These are phyloP conservation scores for Rhorus exstirpatorius DNA, from an alignment of 2,888 invertebrate species.

Conservation along the genomic window DNA sequence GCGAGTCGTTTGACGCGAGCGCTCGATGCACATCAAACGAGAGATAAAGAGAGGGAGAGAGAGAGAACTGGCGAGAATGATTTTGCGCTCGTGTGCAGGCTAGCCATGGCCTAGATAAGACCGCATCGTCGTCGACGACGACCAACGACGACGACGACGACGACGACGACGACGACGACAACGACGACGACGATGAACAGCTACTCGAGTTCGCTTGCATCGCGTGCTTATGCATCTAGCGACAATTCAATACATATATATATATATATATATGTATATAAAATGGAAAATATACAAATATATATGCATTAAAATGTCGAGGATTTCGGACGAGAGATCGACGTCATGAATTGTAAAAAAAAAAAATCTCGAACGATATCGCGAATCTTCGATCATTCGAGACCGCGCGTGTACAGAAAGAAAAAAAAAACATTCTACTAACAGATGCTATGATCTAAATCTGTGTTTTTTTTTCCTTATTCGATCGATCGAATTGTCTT, in stretches of 20 bases:
- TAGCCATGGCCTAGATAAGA: conserved; percentile 86
- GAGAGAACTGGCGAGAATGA: conserved; percentile 62
- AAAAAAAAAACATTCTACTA: no score
- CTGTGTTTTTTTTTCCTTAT: no score
- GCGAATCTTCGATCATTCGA: background rate
- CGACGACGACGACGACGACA: conserved; percentile 53
- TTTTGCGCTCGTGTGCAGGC: conserved; percentile 76
- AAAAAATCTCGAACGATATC: conserved; percentile 25
- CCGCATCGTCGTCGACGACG: conserved; percentile 54
- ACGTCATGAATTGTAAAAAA: conserved; percentile 20
- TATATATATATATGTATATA: conserved; percentile 16
- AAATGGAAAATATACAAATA: no score
- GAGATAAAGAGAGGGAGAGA: conserved; percentile 34
- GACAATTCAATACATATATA: conserved; percentile 62
- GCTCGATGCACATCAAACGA: conserved; percentile 45
- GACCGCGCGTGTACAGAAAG: no score
- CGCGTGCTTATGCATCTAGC: conserved; percentile 61
- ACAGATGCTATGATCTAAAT: no score
- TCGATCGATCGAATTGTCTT: no score
- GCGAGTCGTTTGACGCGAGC: conserved; percentile 49
- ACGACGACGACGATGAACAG: conserved; percentile 62
- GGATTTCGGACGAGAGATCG: conserved; percentile 26
- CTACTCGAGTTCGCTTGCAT: conserved; percentile 66
- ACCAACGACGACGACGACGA: conserved; percentile 55
- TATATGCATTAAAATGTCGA: conserved; percentile 24